phyloP scores from a whole-genome alignment of 2,797 vertebrate genomes.

The Lates japonicus region DNA sequence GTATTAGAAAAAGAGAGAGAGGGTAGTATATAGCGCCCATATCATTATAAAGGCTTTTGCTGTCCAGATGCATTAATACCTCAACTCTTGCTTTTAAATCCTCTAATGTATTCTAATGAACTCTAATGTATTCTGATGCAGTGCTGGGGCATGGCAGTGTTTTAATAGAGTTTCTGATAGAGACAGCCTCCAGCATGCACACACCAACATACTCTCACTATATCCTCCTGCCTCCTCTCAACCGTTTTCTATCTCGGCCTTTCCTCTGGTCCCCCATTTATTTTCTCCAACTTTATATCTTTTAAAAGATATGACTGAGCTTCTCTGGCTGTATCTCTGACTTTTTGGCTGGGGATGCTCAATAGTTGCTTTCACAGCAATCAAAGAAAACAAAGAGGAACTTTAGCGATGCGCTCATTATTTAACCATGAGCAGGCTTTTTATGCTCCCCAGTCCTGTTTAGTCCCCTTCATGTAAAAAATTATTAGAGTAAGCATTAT shows the following conservation, averaged over 20 bases:
- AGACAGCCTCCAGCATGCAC: constrained; percentile 70
- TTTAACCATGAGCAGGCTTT: constrained; percentile 77
- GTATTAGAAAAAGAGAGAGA: not conserved
- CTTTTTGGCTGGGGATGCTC: constrained; percentile 45
- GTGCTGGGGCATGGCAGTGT: constrained; percentile 69
- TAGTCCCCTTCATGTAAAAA: constrained; percentile 68
- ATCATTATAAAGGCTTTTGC: constrained; percentile 73
- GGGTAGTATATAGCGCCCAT: constrained; percentile 44
- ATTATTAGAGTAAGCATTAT: constrained; percentile 74
- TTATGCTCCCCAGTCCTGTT: constrained; percentile 64
- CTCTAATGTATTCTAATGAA: constrained; percentile 85
- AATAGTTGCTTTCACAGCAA: constrained; percentile 69
- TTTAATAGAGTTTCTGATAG: constrained; percentile 80
- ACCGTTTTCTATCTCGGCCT: constrained; percentile 40
- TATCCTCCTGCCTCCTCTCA: constrained; percentile 47
- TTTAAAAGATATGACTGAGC: constrained; percentile 53
- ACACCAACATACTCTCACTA: constrained; percentile 52
- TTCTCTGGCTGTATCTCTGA: constrained; percentile 37
- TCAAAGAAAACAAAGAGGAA: constrained; percentile 72
- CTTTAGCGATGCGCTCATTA: constrained; percentile 74
- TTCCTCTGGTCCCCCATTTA: constrained; percentile 23
- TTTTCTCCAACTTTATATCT: constrained; percentile 42
- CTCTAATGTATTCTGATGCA: constrained; percentile 84
- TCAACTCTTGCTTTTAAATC: constrained; percentile 79
- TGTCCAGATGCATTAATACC: constrained; percentile 81